A percentile compares a stretch with the other conserved stretches of the same genome.
Conservation (phyloP, 2,797 vertebrate species). For the Halcyon chelicuti region DNA sequence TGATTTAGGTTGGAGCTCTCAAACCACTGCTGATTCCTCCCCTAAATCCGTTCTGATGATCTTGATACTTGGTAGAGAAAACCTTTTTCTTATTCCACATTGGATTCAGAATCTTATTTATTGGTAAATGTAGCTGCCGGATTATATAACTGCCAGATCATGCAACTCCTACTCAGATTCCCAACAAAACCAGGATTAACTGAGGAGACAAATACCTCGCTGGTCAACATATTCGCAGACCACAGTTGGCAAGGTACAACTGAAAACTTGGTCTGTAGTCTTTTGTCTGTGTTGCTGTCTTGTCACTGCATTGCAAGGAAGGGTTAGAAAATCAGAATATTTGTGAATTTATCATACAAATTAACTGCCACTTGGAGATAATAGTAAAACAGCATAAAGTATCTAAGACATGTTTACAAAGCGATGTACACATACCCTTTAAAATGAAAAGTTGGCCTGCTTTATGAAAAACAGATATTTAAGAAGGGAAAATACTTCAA, state of each 20-base stretch:
- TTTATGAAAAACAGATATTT: background rate
- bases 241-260: background rate
- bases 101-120: background rate
- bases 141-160: background rate
- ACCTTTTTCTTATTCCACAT: background rate
- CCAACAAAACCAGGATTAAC: background rate
- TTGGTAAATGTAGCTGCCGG: background rate
- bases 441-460: background rate
- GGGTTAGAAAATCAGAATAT: background rate
- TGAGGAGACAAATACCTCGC: background rate
- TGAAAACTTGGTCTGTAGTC: background rate
- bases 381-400: too few species aligned
- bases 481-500: background rate
- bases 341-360: background rate
- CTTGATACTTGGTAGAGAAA: background rate
- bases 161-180: background rate
- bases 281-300: background rate
- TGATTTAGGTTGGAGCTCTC: background rate
- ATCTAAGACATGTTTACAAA: background rate
- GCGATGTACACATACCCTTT: fast-evolving
- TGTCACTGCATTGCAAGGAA: background rate
- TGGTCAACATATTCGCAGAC: background rate
- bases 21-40: background rate
- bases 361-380: background rate
- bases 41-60: background rate